Evolutionary conservation across 2,113 vertebrate genomes (phyloP), one percentile per base, ranked within the genome.

Genomic region (Amblyopsis rosae): DNA sequence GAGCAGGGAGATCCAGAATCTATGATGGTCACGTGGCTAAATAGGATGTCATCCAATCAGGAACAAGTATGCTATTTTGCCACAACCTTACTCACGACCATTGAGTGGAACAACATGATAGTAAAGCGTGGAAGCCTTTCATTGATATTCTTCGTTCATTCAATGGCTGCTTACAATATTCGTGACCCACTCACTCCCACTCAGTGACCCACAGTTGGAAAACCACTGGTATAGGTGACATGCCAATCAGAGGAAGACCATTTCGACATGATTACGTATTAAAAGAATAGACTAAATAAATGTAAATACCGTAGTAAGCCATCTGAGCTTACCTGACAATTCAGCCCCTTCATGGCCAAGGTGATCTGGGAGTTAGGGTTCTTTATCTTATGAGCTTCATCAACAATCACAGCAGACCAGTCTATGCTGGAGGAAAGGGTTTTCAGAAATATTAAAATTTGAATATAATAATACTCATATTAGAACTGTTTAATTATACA

Each of bases 351-450:
- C 95, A 98, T 95, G 15, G 93, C 93, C 81, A 95, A 93, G 57
- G 98, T 98, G 83, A 98, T 92, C 82, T 94, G 95, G 53, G 97
- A 92, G 65, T 94, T 97, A 65, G 95, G 95, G 83, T 99, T 99
- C 91, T 97, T 98, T 81, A 99, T 94, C 91, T 95, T 96, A 13
- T 99, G 98, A 15, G 91, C 96, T 90, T 99, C 98, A 47, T 99
- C 98, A 48, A 96, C 96, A 82, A 99, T 91, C 57, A 99, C 84
- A 82, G 95, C 96, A 69, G 94, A 95, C 98, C 98, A 99, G 41
- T 94, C 85, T 67, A 96, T 75, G 70, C 98, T 99, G 83, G 5
- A 83, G 4, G 35, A 51, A 65, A 2, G 16, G 12, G 6, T 11
- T 54, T 73, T 69, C 19, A 32, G 6, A 61, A 48, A 50, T 35